Evolutionary conservation across 1,140 invertebrate species (phyloP), one percentile per base, ranked within the genome.

Genomic region (Eriocheir sinensis): DNA sequence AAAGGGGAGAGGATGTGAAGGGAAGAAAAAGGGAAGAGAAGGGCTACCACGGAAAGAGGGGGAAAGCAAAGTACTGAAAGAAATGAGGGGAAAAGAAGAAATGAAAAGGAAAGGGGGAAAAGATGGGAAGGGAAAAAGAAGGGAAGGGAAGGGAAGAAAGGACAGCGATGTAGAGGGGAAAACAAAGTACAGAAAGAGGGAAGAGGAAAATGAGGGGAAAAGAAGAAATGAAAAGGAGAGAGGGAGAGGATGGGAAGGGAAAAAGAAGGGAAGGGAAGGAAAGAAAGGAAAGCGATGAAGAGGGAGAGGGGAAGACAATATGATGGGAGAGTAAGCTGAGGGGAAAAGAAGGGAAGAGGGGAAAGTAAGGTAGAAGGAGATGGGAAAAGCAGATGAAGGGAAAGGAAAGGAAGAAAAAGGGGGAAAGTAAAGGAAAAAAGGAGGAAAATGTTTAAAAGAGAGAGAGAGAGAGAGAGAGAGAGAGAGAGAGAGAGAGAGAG

Each of bases 361-460:
- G 91, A 48, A 40, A 83, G 91, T 12, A 81, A 92, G 36, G 34
- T 34, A 92, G 30, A 36, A 48, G 80, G 90, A 91, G 2, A 36
- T 27, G 9, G 34, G 0, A 27, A 72, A 32, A 34, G 27, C 0
- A 27, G 53, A n/a, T 30, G 27, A 21, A 0, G 44, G 79, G 38
- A 72, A 12, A 53, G 9, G 40, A 38, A 88, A 17, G 34, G 3
- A 40, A 36, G 85, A 38, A 36, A 40, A 88, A 40, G 34, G 27
- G 27, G 79, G 21, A 8, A 81, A 3, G 34, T 6, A 27, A 34
- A 85, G 3, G 17, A 44, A 48, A 48, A 1, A 90, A 4, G 53
- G 32, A 34, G 89, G 41, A n/a, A 32, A 48, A 90, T 30, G 27
- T 12, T 83, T 0, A 89, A n/a, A 3, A 44, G 27, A 3, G 38